Evolutionary conservation across 2,797 vertebrate genomes (phyloP).

Genomic region (Danionella dracula): DNA sequence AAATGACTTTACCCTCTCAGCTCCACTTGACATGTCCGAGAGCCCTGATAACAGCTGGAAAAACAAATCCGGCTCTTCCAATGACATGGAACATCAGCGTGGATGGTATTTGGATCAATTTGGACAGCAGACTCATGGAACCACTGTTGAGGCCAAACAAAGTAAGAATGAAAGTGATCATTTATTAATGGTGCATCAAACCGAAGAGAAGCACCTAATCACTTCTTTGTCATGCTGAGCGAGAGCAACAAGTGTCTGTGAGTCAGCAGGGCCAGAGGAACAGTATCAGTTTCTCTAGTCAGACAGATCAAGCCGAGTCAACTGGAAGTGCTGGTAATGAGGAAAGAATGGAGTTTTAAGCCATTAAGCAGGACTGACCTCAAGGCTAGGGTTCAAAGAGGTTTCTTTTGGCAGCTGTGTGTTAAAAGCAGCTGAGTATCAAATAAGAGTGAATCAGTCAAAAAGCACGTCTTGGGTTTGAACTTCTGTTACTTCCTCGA

Average conservation of each 20-base stretch:
- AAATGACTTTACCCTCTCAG: not conserved
- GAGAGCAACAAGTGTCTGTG: conserved; percentile 15
- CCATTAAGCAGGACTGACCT: conserved; percentile 35
- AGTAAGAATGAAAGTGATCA: not conserved
- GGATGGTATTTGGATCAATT: conserved; percentile 2
- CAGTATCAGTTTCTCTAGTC: conserved; percentile 23
- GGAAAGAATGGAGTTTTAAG: conserved; percentile 7
- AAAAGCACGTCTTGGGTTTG: conserved; percentile 19
- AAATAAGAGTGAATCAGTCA: conserved; percentile 17
- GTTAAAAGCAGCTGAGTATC: conserved; percentile 27
- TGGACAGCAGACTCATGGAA: not conserved
- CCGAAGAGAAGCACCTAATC: not conserved
- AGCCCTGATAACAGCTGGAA: conserved; percentile 35
- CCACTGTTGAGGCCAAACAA: conserved; percentile 22
- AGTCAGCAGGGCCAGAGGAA: conserved; percentile 20
- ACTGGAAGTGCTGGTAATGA: conserved; percentile 23
- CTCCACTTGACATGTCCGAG: conserved; percentile 11
- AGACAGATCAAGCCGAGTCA: conserved; percentile 29
- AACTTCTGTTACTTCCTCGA: not conserved
- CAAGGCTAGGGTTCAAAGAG: conserved; percentile 30
- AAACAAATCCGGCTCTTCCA: conserved; percentile 22
- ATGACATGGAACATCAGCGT: conserved; percentile 1
- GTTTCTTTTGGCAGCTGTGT: conserved; percentile 31
- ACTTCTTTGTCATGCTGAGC: conserved; percentile 4
- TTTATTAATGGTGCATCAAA: not conserved